Evolutionary conservation across 2,797 vertebrate genomes (phyloP), one percentile per base, ranked within the genome.

Genomic region (Chiroxiphia lanceolata): DNA sequence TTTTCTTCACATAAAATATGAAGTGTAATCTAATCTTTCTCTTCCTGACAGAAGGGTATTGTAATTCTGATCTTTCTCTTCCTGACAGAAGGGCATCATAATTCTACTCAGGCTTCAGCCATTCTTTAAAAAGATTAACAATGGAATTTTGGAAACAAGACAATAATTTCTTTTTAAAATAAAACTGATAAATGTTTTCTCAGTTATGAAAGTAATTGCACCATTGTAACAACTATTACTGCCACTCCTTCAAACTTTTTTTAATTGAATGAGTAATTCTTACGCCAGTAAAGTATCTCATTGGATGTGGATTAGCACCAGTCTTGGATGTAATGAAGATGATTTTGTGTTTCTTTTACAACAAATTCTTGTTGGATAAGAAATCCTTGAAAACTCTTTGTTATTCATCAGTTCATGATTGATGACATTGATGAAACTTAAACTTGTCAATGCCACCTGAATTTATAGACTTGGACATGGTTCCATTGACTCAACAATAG

Each of bases 61-160:
- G 72, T 90, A 95, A 95, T 97, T 97, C 69, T 42, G 76, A 76
- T 96, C 86, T 97, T 96, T 95, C 79, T 94, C 31, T 91, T 95
- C 40, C 56, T 89, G 67, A 83, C 70, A 94, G 95, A 94, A 94
- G 25, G 81, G 61, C 51, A 83, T 59, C 82, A 23, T 91, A 95
- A 96, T 97, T 97, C 69, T 60, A 42, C 95, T 93, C 69, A 57
- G 76, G 67, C 19, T 89, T 70, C 48, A 93, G 65, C 34, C 42
- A 83, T 96, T 87, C 47, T 91, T 96, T 88, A 89, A 63, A 70
- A 82, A 83, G 68, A 85, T 79, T 74, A 74, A 80, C 23, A 27
- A 21, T 34, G 29, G n/a, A 88, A 51, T 94, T 94, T 76, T 74
- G 25, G 31, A 19, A 53, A 92, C 65, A 74, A 65, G 10, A 5